phyloP scores from a whole-genome alignment of 2,888 invertebrate genomes.

The Ophion obscuratus region DNA sequence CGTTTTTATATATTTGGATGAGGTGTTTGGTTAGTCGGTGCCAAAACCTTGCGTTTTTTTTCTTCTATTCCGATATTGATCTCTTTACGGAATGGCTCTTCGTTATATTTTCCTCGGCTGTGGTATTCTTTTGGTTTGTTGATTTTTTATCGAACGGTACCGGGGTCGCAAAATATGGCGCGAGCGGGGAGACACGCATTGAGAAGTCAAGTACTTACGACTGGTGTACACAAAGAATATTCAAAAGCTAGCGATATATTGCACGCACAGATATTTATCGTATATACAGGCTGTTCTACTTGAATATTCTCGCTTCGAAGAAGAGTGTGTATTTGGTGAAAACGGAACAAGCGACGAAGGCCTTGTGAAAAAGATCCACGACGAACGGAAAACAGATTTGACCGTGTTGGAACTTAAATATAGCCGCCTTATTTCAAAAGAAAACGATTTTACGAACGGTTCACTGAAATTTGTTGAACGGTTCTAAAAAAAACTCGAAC shows the following conservation, averaged over 20 bases:
- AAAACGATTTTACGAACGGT: no score
- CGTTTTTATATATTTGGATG: no score
- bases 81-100: slow-evolving; percentile 9
- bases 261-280: slow-evolving; percentile 44
- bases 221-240: slow-evolving; percentile 63
- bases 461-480: no score
- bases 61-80: background rate
- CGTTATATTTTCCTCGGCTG: slow-evolving; percentile 2
- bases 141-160: slow-evolving; percentile 45
- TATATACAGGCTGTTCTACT: background rate
- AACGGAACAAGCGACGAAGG: background rate
- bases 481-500: no score
- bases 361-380: no score
- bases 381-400: no score
- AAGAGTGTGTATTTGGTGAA: background rate
- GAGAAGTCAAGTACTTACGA: slow-evolving; percentile 56
- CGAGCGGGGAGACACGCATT: slow-evolving; percentile 67
- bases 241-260: slow-evolving; percentile 55
- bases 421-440: no score
- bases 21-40: no score
- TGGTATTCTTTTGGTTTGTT: slow-evolving; percentile 18
- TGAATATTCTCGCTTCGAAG: background rate
- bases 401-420: no score
- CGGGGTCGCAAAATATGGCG: slow-evolving; percentile 61
- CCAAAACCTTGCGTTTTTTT: slow-evolving; percentile 2